Base-by-base conservation (phyloP, 2,888 invertebrate genomes). In the Andrena marginata region DNA sequence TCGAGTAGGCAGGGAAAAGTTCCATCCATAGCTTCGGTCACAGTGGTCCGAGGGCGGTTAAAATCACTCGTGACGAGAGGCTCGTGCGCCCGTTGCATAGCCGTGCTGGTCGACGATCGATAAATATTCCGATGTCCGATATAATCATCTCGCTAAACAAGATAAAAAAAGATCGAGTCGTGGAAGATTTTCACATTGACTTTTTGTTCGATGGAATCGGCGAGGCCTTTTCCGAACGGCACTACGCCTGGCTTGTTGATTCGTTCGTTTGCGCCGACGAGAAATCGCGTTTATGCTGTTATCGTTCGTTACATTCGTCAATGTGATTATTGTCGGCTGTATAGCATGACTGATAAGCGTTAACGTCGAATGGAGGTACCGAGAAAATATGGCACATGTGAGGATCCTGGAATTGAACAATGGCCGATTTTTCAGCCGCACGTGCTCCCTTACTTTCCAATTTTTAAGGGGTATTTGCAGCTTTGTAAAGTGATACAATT, bases 81-180 rank as follows among this genome's bases (percentile, higher is more conserved):
- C 29, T 72, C 64, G 72, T 54, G 26, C 3, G 42, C 20, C 54
- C 63, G 33, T 1, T 42, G 10, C 42, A 56, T 60, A 56, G 33
- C 26, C n/a, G 29, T n/a, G 62, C 51, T 77, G 49, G 48, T 42
- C 63, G 67, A 49, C 51, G 51, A 63, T 73, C 72, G 78, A 73
- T 81, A 74, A 80, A 80, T 78, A 81, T 65, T 56, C 72, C 62
- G 33, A 60, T 60, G 54, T 3, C 49, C 51, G 69, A 73, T 73
- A 73, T 49, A 73, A 81, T 78, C 72, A 29, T 63, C 35, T 64
- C 35, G 49, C 63, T 49, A 64, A 81, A 73, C 73, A 54, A 73
- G 73, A 79, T 70, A 79, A 79, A 79, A 79, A 69, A 74, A 29
- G 64, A 77, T 51, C 42, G 29, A 42, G 42, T 26, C 59, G 31